Evolutionary conservation across 2,888 invertebrate species (phyloP).

Genomic region (Lissocephala sabroskyi): DNA sequence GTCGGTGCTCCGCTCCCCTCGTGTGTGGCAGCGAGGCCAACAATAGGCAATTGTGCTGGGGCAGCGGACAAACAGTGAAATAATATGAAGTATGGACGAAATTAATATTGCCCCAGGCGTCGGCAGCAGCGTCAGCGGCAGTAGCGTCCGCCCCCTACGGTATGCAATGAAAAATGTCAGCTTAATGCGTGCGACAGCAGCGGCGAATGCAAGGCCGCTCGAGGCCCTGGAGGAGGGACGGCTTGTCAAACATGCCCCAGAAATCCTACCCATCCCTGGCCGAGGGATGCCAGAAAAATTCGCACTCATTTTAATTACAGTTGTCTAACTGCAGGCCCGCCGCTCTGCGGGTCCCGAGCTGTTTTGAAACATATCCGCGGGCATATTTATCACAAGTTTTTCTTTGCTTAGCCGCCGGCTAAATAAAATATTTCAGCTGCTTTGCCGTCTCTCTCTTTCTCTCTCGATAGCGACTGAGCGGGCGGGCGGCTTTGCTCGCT

Average conservation of each 20-base stretch:
- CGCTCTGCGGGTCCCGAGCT: too few species aligned
- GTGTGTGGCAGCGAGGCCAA: constrained; percentile 33
- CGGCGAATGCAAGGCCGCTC: background rate
- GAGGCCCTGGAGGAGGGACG: background rate
- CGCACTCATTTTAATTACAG: constrained; percentile 69
- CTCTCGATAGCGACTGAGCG: constrained; percentile 28
- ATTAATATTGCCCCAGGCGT: constrained; percentile 50
- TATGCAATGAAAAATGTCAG: constrained; percentile 57
- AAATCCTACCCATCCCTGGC: background rate
- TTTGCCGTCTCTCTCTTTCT: constrained; percentile 10
- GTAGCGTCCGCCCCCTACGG: constrained; percentile 3
- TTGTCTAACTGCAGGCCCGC: constrained; percentile 56
- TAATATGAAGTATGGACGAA: constrained; percentile 63
- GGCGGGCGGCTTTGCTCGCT: constrained; percentile 15
- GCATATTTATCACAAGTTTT: constrained; percentile 72
- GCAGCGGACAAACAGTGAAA: constrained; percentile 45
- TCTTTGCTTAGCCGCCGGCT: constrained; percentile 63
- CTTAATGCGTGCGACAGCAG: constrained; percentile 35
- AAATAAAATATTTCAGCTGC: constrained; percentile 65
- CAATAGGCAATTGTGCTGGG: constrained; percentile 39
- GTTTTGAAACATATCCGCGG: constrained; percentile 66
- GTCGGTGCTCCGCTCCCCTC: background rate
- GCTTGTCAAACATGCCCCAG: background rate
- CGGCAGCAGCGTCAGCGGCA: constrained; percentile 30
- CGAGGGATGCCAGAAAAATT: constrained; percentile 16